Conservation (phyloP, 2,797 vertebrate genomes). For the Tapera naevia region DNA sequence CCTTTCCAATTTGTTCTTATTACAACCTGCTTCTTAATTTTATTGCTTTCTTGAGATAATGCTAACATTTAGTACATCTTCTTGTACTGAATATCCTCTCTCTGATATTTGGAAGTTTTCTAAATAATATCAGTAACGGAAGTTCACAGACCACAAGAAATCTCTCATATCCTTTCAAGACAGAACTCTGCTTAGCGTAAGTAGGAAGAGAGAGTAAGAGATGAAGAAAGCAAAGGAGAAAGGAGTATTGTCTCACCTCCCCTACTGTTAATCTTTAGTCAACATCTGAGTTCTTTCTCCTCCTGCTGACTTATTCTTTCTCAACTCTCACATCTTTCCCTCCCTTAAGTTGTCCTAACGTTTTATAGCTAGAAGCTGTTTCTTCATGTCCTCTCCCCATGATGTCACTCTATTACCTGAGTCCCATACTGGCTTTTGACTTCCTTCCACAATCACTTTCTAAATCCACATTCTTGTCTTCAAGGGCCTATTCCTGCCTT, state of each 20-base stretch:
- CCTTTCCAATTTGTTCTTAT: not conserved
- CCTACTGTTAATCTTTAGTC: constrained; percentile 34
- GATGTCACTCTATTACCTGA: not conserved
- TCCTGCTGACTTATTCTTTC: constrained; percentile 3
- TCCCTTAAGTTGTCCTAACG: not conserved
- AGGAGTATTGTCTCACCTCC: not conserved
- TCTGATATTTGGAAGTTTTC: not conserved
- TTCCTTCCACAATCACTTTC: not conserved
- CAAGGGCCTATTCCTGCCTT: not conserved
- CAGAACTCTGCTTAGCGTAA: not conserved
- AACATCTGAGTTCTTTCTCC: not conserved
- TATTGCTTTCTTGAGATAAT: not conserved
- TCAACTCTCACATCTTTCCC: not conserved
- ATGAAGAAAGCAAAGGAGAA: not conserved
- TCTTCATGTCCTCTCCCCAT: not conserved
- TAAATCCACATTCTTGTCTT: not conserved
- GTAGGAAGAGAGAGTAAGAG: not conserved
- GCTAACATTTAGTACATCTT: not conserved
- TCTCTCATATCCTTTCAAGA: not conserved
- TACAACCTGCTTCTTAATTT: not conserved
- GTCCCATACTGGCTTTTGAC: not conserved
- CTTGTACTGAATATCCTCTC: not conserved
- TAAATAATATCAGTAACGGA: not conserved
- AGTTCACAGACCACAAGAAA: not conserved
- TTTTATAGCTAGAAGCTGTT: constrained; percentile 21